A percentile compares a stretch with the other conserved stretches of the same genome.
Evolutionary conservation across 2,888 invertebrate genomes (phyloP).

Genomic region (Megastigmus dorsalis): DNA sequence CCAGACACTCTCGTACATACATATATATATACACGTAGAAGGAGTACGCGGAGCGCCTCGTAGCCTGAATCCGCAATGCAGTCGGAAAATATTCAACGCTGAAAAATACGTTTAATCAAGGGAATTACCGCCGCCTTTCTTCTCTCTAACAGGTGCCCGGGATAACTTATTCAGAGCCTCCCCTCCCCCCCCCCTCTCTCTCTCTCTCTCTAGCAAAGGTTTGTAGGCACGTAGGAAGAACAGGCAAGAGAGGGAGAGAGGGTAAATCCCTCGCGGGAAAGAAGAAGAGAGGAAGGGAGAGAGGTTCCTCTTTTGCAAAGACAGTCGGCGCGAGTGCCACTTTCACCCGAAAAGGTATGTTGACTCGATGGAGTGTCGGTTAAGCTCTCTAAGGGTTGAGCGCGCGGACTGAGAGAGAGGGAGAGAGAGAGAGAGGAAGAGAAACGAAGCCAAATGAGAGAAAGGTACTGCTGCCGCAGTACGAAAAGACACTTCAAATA

Average conservation of each 20-base stretch:
- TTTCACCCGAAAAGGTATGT: slow-evolving; percentile 45
- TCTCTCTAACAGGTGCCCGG: slow-evolving; percentile 49
- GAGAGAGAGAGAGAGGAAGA: neutral
- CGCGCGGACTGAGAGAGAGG: neutral
- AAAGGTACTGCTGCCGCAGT: neutral
- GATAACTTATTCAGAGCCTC: slow-evolving; percentile 51
- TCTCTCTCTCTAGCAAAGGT: no score
- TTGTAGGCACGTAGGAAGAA: slow-evolving; percentile 1
- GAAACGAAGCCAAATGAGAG: neutral
- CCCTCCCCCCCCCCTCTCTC: neutral
- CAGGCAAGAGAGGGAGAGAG: neutral
- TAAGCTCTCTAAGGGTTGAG: slow-evolving; percentile 33
- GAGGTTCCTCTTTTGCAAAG: slow-evolving; percentile 13
- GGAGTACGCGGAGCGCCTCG: neutral
- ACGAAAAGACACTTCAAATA: slow-evolving; percentile 16
- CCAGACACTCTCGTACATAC: slow-evolving; percentile 27
- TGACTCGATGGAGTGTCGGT: slow-evolving; percentile 46
- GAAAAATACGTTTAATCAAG: slow-evolving; percentile 55
- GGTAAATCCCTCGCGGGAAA: slow-evolving; percentile 30
- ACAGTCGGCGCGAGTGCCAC: slow-evolving; percentile 25
- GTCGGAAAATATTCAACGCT: slow-evolving; percentile 37
- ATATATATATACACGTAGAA: no score
- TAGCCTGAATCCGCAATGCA: no score
- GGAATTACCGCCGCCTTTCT: slow-evolving; percentile 31
- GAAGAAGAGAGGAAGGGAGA: neutral